Evolutionary conservation across 2,888 invertebrate genomes (phyloP).

Genomic region (Octonoba sinensis): DNA sequence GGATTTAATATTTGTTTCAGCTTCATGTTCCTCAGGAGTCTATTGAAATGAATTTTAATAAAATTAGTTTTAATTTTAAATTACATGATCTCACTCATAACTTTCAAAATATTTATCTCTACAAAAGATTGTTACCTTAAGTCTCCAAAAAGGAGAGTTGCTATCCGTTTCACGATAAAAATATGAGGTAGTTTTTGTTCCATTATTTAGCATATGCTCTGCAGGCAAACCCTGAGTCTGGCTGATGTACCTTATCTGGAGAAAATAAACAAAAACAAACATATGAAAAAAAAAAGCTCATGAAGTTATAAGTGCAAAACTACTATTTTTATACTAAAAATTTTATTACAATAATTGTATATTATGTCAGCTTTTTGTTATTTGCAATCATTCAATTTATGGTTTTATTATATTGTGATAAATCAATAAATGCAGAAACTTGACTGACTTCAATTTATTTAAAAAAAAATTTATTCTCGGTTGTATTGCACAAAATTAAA

Average conservation of each 20-base stretch:
- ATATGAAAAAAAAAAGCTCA: not conserved
- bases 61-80: not conserved
- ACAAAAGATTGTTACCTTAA: constrained; percentile 73
- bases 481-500: too few relatives aligned
- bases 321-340: too few relatives aligned
- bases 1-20: constrained; percentile 96
- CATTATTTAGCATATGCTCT: constrained; percentile 96
- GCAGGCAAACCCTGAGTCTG: constrained; percentile 98
- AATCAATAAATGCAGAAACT: too few relatives aligned
- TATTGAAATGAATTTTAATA: constrained; percentile 73
- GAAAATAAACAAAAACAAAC: not conserved
- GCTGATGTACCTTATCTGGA: constrained; percentile 93
- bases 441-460: too few relatives aligned
- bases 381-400: too few relatives aligned
- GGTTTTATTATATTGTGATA: too few relatives aligned
- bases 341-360: too few relatives aligned
- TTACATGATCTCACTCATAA: not conserved
- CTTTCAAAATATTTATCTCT: too few relatives aligned
- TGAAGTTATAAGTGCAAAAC: too few relatives aligned
- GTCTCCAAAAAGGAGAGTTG: constrained; percentile 76
- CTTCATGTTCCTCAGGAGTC: constrained; percentile 98
- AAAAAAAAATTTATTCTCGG: too few relatives aligned
- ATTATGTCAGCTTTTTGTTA: too few relatives aligned
- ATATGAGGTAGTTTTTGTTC: constrained; percentile 98
- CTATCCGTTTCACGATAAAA: constrained; percentile 94